Base-by-base conservation (phyloP, 37 sponge, comb jelly and placozoan genomes). In the Aplysina aerophoba region DNA sequence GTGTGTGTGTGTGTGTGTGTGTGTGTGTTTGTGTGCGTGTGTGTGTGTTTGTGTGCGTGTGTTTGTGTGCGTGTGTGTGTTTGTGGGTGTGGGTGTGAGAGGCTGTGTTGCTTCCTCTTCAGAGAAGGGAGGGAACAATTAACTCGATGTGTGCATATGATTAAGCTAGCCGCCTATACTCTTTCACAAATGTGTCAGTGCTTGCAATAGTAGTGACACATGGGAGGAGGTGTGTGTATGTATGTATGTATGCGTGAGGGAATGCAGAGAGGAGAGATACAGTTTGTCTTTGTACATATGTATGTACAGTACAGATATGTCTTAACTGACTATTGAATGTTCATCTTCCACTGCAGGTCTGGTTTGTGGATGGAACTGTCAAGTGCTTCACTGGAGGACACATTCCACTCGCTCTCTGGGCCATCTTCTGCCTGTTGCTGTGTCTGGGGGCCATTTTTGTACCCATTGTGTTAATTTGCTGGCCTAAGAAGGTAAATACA, bases 371-470 rank as follows among this genome's bases (percentile, higher is more conserved):
- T 83, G 93, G 90, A 2, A 50, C 22, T 17, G 65, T 84, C 22
- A 35, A 34, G 30, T 92, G 93, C 60, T 89, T 92, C 87, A 86
- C 87, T 71, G 93, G 87, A 27, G 60, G 90, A 13, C 93, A 92
- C 73, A 37, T 59, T 41, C 81, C 81, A 25, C 90, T 92, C 0
- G 90, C 60, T 25, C 34, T 89, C 16, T 69, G 84, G 71, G 87
- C 87, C 56, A 87, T 92, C 6, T 37, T 83, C 25, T 64, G 83
- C 14, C 80, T 92, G 59, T 5, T 83, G 30, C 50, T 86, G 22
- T 35, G 55, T 80, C 0, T 86, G 11, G 44, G 35, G 14, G 24
- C 69, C 22, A 86, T 86, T 57, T 87, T 75, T 86, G 8, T 38
- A 84, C 56, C 28, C 37, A 1, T 62, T 54, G 58, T 84, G 36